A percentile compares a stretch with the other conserved stretches of the same genome.
Conservation (phyloP, 1,140 invertebrate genomes). For the Drosophila aff. region DNA sequence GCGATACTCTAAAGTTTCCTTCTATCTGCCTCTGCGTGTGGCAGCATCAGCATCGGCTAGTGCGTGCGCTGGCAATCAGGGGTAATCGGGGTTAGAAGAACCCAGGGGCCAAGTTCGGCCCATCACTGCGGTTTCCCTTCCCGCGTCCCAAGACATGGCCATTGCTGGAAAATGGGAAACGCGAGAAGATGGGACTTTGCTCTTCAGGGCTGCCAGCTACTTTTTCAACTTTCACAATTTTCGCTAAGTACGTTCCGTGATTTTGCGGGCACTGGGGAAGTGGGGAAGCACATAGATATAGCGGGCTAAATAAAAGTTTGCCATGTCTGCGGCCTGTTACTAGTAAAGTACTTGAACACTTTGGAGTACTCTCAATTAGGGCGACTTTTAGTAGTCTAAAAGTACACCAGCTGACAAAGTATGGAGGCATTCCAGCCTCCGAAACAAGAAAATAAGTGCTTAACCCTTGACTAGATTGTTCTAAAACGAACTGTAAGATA, state of each 20-base stretch:
- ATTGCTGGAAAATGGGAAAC: slow-evolving; percentile 44
- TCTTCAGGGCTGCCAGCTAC: slow-evolving; percentile 50
- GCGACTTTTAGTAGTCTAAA: slow-evolving; percentile 2
- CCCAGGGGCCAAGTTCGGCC: slow-evolving; percentile 50
- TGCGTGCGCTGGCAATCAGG: slow-evolving; percentile 70
- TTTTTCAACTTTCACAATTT: slow-evolving; percentile 79
- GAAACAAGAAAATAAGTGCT: too few relatives aligned
- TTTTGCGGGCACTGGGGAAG: slow-evolving; percentile 46
- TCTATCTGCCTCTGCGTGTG: slow-evolving; percentile 63
- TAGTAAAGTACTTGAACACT: slow-evolving; percentile 34
- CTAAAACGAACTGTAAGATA: too few relatives aligned
- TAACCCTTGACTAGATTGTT: too few relatives aligned
- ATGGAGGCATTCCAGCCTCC: too few relatives aligned
- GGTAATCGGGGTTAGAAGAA: slow-evolving; percentile 42
- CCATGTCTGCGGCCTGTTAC: slow-evolving; percentile 18
- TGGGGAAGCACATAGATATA: slow-evolving; percentile 8
- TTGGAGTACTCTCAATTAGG: slow-evolving; percentile 40
- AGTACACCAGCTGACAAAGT: slow-evolving; percentile 1
- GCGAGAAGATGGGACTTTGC: slow-evolving; percentile 21
- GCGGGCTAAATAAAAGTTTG: slow-evolving; percentile 32
- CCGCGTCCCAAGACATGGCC: not conserved
- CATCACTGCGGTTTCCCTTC: slow-evolving; percentile 49
- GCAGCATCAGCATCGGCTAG: slow-evolving; percentile 34
- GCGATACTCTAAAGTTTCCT: slow-evolving; percentile 56
- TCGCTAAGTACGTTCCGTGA: slow-evolving; percentile 76